Conservation (phyloP, 2,888 invertebrate genomes). For the Pachymerium ferrugineum region DNA sequence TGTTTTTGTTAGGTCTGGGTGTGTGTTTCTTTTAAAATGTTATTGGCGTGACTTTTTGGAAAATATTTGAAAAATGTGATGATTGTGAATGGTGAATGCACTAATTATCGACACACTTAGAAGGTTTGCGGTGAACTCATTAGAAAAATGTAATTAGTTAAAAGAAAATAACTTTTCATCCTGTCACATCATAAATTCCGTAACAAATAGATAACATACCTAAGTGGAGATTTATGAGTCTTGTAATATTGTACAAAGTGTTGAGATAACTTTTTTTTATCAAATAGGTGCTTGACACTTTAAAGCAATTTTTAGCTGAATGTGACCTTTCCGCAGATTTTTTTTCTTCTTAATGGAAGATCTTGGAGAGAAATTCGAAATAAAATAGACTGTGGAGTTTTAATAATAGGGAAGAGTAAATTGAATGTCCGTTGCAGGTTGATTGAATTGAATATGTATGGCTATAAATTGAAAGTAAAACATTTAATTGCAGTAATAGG, state of each 20-base stretch:
- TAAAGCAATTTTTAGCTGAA: too few relatives aligned
- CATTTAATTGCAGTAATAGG: too few relatives aligned
- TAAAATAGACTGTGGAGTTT: too few relatives aligned
- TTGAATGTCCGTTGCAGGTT: too few relatives aligned
- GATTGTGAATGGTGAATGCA: background rate
- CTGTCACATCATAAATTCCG: constrained; percentile 25
- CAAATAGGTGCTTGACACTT: background rate
- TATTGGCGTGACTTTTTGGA: background rate
- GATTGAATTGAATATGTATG: too few relatives aligned
- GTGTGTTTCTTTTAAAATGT: too few relatives aligned
- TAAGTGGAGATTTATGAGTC: constrained; percentile 7
- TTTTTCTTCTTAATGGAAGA: too few relatives aligned
- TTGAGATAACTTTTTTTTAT: background rate
- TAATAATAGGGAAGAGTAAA: too few relatives aligned
- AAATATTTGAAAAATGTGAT: constrained; percentile 2
- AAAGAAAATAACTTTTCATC: constrained; percentile 17
- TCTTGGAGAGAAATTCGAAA: too few relatives aligned
- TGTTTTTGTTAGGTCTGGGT: too few relatives aligned
- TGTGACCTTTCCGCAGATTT: too few relatives aligned
- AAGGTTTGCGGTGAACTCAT: background rate
- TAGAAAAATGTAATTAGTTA: constrained; percentile 23
- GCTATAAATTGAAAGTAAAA: too few relatives aligned
- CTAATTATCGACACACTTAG: constrained; percentile 17
- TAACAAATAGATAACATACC: constrained; percentile 16
- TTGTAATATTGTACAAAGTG: background rate